Evolutionary conservation across 2,888 invertebrate genomes (phyloP).

Genomic region (Dryococelus australis): DNA sequence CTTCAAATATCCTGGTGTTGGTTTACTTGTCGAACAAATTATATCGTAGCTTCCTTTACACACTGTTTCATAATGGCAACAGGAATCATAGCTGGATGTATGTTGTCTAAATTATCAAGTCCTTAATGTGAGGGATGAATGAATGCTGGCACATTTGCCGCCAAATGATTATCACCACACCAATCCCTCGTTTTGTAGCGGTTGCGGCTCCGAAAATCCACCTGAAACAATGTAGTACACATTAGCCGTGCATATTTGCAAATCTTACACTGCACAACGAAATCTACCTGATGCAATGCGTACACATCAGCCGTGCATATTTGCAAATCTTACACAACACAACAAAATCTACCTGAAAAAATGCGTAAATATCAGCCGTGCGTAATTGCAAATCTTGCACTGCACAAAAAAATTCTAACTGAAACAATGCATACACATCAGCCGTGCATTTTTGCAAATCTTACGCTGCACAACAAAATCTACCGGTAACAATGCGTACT

Average conservation of each 20-base stretch:
- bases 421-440: too few relatives aligned
- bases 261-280: not conserved
- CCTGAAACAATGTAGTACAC: slow-evolving; percentile 53
- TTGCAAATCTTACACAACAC: too few relatives aligned
- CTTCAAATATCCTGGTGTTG: not conserved
- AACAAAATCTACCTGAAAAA: too few relatives aligned
- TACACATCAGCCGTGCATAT: too few relatives aligned
- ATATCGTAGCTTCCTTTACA: not conserved
- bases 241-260: not conserved
- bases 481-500: too few relatives aligned
- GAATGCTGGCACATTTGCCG: not conserved
- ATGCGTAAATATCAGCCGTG: too few relatives aligned
- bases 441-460: not conserved
- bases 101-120: not conserved
- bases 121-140: not conserved
- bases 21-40: not conserved
- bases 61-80: slow-evolving; percentile 5
- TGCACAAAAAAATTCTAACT: too few relatives aligned
- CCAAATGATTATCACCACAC: slow-evolving; percentile 65
- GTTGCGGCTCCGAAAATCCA: slow-evolving; percentile 72
- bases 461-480: too few relatives aligned
- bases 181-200: slow-evolving; percentile 75
- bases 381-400: too few relatives aligned
- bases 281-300: too few relatives aligned
- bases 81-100: not conserved